Percentiles rank a stretch among this genome's conserved stretches.
These are phyloP conservation scores for Montipora efflorescens DNA, from an alignment of 64 coral and sea anemone genomes.

Conservation along the genomic window DNA sequence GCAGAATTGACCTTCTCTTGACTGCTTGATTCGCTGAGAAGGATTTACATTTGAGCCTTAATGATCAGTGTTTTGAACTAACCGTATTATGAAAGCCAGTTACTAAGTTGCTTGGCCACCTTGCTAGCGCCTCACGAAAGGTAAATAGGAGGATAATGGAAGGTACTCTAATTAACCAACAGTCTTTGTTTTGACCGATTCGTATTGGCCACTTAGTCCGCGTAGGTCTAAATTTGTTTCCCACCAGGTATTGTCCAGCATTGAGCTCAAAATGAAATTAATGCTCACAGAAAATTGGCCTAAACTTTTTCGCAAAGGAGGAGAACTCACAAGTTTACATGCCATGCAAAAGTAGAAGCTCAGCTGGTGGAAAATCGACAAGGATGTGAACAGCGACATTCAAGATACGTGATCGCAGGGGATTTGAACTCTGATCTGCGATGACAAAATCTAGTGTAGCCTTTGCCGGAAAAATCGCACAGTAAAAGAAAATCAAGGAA, in stretches of 20 bases:
- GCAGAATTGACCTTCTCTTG: background rate
- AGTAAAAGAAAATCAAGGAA: too few relatives aligned
- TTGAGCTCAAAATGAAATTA: too few relatives aligned
- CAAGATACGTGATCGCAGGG: background rate
- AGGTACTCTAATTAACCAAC: background rate
- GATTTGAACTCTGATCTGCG: background rate
- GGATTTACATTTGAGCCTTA: background rate
- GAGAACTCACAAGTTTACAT: too few relatives aligned
- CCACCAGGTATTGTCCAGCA: too few relatives aligned
- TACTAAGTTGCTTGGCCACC: background rate
- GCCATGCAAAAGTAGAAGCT: too few relatives aligned
- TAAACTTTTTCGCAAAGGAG: too few relatives aligned
- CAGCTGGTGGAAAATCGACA: background rate
- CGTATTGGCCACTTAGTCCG: background rate
- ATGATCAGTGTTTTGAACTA: background rate
- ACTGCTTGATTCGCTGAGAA: background rate
- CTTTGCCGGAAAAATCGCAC: too few relatives aligned
- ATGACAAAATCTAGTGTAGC: too few relatives aligned
- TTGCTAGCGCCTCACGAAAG: background rate
- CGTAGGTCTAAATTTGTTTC: background rate
- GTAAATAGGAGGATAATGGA: background rate
- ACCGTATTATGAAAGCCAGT: slow-evolving; percentile 4
- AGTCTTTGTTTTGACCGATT: background rate
- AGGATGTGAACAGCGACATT: background rate
- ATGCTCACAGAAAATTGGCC: too few relatives aligned